These are phyloP conservation scores for Drosophila tristis DNA, from an alignment of 1,140 invertebrate species.

Conservation along the genomic window DNA sequence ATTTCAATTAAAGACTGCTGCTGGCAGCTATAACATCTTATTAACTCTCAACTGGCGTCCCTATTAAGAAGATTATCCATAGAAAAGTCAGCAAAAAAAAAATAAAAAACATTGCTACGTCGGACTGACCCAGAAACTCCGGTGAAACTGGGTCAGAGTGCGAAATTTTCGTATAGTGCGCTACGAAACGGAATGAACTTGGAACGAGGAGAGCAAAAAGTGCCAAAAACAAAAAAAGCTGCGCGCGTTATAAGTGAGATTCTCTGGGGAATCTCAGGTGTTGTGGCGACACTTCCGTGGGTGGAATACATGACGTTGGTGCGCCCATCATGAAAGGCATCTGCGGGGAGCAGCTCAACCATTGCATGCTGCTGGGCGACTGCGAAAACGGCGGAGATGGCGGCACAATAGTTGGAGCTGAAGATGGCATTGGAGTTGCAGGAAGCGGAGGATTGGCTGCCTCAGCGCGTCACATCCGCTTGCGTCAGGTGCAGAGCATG, in stretches of 20 bases:
- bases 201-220: constrained; percentile 20
- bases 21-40: constrained; percentile 32
- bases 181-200: constrained; percentile 59
- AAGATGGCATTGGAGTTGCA: constrained; percentile 10
- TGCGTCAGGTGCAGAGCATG: constrained; percentile 61
- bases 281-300: constrained; percentile 12
- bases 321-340: constrained; percentile 68
- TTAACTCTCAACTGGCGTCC: constrained; percentile 21
- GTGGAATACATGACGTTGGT: constrained; percentile 5
- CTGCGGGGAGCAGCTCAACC: constrained; percentile 73
- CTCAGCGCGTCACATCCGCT: constrained; percentile 27
- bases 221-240: neutral
- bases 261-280: constrained; percentile 8
- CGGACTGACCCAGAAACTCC: constrained; percentile 56
- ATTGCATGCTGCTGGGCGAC: constrained; percentile 62
- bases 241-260: constrained; percentile 24
- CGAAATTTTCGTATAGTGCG: constrained; percentile 10
- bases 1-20: constrained; percentile 48
- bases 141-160: constrained; percentile 61
- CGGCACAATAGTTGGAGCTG: neutral
- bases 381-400: constrained; percentile 44
- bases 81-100: constrained; percentile 1
- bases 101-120: constrained; percentile 6
- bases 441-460: constrained; percentile 11
- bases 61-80: constrained; percentile 24